These are phyloP conservation scores for Zoanthus sociatus DNA, from an alignment of 92 coral and sea anemone species.

Conservation along the genomic window DNA sequence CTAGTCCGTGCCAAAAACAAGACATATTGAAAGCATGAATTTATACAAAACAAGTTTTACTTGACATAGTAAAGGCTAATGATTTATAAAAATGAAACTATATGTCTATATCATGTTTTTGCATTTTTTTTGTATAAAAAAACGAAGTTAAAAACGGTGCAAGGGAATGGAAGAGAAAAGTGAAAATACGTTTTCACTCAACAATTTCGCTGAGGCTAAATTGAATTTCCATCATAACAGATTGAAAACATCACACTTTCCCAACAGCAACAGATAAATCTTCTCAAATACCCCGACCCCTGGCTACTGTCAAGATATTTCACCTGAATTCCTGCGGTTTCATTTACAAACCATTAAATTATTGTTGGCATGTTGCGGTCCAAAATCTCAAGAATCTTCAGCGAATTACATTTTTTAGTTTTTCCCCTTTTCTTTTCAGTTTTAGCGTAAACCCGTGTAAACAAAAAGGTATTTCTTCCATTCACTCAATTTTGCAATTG, in stretches of 20 bases:
- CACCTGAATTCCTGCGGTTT: conserved; percentile 47
- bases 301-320: conserved; percentile 12
- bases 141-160: not conserved
- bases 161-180: not conserved
- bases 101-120: not conserved
- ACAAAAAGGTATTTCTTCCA: not conserved
- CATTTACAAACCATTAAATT: not conserved
- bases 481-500: not conserved
- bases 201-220: too few species aligned
- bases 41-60: conserved; percentile 1
- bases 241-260: conserved; percentile 3
- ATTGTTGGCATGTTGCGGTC: not conserved
- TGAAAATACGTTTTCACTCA: not conserved
- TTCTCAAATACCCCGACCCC: not conserved
- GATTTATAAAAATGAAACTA: not conserved
- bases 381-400: not conserved
- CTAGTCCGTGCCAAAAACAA: not conserved
- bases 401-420: not conserved
- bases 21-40: conserved; percentile 1
- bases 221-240: not conserved
- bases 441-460: not conserved
- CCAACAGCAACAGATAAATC: not conserved
- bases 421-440: not conserved
- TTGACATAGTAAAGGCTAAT: not conserved
- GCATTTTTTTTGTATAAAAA: not conserved